phyloP scores from a whole-genome alignment of 1,140 invertebrate species.

The Tetramorium simillimum region DNA sequence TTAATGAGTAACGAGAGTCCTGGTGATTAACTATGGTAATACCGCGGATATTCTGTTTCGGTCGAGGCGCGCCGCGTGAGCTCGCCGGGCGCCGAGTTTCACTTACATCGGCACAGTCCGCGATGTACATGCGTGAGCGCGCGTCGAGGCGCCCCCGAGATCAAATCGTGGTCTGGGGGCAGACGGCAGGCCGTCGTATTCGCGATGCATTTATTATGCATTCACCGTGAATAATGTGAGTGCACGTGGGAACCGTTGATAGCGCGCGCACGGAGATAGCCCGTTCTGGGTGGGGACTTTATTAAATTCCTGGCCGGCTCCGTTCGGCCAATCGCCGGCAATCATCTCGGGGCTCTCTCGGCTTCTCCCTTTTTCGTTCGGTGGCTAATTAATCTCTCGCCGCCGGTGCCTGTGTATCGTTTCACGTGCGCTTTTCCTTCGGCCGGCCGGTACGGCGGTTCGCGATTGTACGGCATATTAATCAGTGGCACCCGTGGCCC shows the following conservation, averaged over 20 bases:
- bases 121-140: not conserved
- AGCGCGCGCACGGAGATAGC: conserved; percentile 26
- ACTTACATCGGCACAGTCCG: not conserved
- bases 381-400: conserved; percentile 67
- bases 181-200: not conserved
- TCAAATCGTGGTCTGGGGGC: conserved; percentile 51
- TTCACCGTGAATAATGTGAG: conserved; percentile 52
- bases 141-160: conserved; percentile 33
- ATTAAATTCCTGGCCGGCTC: conserved; percentile 68
- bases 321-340: conserved; percentile 64
- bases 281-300: conserved; percentile 34
- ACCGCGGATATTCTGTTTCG: conserved; percentile 34
- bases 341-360: conserved; percentile 65
- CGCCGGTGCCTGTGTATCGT: conserved; percentile 54
- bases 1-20: conserved; percentile 52
- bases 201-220: conserved; percentile 70
- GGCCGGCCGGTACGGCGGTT: conserved; percentile 21
- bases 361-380: conserved; percentile 55
- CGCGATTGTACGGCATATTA: conserved; percentile 50
- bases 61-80: conserved; percentile 45
- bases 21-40: conserved; percentile 71
- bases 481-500: conserved; percentile 37
- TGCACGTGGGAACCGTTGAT: conserved; percentile 70
- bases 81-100: not conserved
- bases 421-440: conserved; percentile 53